A percentile compares a stretch with the other conserved stretches of the same genome.
phyloP scores from a whole-genome alignment of 2,888 invertebrate genomes.

The Ophion obscuratus region DNA sequence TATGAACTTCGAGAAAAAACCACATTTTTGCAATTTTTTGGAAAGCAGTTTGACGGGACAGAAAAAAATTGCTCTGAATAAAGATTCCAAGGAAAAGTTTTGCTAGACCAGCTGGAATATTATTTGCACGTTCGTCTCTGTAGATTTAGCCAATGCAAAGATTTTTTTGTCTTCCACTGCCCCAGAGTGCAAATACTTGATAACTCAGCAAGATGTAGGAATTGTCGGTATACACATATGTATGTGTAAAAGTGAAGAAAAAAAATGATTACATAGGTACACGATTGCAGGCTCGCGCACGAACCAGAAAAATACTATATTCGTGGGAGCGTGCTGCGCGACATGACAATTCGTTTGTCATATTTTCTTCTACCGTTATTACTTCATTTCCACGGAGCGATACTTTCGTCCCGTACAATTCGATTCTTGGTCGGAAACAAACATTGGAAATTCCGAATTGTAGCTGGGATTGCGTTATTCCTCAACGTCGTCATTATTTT shows the following conservation, averaged over 20 bases:
- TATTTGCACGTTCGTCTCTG: background rate
- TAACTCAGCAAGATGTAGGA: constrained; percentile 8
- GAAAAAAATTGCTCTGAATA: no score
- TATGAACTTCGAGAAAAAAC: no score
- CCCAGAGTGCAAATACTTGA: constrained; percentile 11
- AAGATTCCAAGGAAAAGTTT: background rate
- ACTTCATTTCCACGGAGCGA: constrained; percentile 57
- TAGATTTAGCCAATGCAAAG: background rate
- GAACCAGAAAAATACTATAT: constrained; percentile 57
- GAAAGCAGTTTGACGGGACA: no score
- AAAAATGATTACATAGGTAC: constrained; percentile 3
- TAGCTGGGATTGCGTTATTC: background rate
- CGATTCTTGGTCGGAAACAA: no score
- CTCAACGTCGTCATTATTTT: constrained; percentile 15
- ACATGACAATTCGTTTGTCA: constrained; percentile 5
- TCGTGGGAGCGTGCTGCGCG: constrained; percentile 57
- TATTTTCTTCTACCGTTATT: constrained; percentile 56
- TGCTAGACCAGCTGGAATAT: background rate
- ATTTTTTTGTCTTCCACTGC: background rate
- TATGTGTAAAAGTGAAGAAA: background rate
- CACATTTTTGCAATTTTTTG: no score
- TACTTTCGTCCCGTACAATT: constrained; percentile 37
- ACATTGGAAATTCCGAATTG: constrained; percentile 33
- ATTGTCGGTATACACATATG: constrained; percentile 2
- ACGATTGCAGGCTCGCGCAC: constrained; percentile 54